Evolutionary conservation across 2,888 invertebrate genomes (phyloP).

Genomic region (Thymelicus sylvestris): DNA sequence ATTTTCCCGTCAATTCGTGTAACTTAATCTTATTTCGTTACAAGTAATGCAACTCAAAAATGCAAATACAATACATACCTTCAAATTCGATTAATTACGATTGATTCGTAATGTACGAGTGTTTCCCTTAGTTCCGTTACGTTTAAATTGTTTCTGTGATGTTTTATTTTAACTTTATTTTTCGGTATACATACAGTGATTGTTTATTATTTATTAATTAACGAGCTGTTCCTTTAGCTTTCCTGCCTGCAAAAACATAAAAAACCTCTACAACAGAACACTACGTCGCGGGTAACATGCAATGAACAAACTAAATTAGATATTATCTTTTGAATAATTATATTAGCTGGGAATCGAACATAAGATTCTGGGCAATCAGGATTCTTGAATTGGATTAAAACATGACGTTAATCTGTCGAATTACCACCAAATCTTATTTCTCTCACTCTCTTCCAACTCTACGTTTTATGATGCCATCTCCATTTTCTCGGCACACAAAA

Average conservation of each 20-base stretch:
- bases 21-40: not conserved
- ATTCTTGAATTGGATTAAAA: no score
- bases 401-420: no score
- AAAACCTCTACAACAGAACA: no score
- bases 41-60: not conserved
- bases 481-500: no score
- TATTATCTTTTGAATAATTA: no score
- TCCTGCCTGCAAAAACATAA: not conserved
- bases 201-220: not conserved
- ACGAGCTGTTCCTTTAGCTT: not conserved
- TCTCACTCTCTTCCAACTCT: no score
- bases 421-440: no score
- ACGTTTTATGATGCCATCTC: no score
- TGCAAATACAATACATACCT: not conserved
- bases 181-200: not conserved
- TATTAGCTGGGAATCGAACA: no score
- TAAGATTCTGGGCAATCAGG: no score
- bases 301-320: no score
- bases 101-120: not conserved
- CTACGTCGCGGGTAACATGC: no score
- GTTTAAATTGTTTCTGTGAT: not conserved
- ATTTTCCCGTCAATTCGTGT: not conserved
- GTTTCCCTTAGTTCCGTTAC: not conserved
- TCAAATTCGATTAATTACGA: not conserved
- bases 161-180: not conserved